Evolutionary conservation across 2,113 vertebrate genomes (phyloP), one percentile per base, ranked within the genome.

Genomic region (Pseudorasbora parva): DNA sequence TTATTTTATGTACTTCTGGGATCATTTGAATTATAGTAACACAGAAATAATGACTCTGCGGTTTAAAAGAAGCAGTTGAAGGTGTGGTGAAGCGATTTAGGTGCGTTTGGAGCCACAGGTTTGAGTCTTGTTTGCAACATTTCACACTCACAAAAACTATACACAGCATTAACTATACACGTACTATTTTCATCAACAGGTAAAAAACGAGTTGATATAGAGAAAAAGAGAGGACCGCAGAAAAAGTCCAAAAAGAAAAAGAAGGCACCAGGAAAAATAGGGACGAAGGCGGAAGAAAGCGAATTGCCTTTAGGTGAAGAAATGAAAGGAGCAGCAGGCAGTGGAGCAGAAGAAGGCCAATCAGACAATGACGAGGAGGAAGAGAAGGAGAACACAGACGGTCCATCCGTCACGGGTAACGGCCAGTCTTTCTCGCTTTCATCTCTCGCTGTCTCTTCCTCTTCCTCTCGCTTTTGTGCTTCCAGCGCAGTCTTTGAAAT

Each of bases 161-260:
- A 30, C 1, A 5, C 17, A 5, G 15, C 30, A 27, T 54, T 7
- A 49, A 45, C 8, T n/a, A 11, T 41, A 41, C 3, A 5, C 19
- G 14, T 54, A 62, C 59, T n/a, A 30, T 47, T 78, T 64, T 51
- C 12, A 23, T 69, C 0, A 27, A 17, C 83, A 88, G 87, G 81
- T 72, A 77, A 68, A 45, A 85, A 82, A 45, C 81, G 90, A 56
- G 79, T 91, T 84, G 96, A 97, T 30, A 86, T 97, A 60, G 96
- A 96, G 89, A 96, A 95, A 78, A 97, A 97, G 89, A 94, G 93
- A 78, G 90, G 87, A 2, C 89, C 89, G 8, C 90, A 54, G 95
- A 92, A 85, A 87, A 89, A 97, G 94, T 88, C 81, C 84, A 98
- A 98, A 91, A 98, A 94, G 90, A 98, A 96, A 90, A 98, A 94